These are phyloP conservation scores for Drosophila testacea DNA, from an alignment of 2,888 invertebrate genomes.

Conservation along the genomic window DNA sequence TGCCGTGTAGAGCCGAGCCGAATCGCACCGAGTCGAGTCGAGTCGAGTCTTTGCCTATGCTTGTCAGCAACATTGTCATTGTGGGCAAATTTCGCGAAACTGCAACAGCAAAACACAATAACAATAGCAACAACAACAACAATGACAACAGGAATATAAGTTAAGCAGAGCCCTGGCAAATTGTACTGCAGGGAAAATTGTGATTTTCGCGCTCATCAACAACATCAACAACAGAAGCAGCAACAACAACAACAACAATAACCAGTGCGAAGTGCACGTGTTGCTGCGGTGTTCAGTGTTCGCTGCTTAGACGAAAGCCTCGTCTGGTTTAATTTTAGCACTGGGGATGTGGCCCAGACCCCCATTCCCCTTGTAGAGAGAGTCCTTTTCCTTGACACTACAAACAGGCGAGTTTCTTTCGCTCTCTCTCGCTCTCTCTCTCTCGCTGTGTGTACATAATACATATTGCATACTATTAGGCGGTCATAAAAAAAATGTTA, in stretches of 20 bases:
- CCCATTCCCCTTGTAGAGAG: constrained; percentile 6
- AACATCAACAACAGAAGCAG: constrained; percentile 35
- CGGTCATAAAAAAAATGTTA: constrained; percentile 70
- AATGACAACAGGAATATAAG: constrained; percentile 25
- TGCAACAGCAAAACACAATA: constrained; percentile 49
- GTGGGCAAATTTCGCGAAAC: constrained; percentile 68
- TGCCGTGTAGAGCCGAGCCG: constrained; percentile 4
- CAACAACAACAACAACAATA: constrained; percentile 36
- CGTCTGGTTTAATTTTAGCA: constrained; percentile 79
- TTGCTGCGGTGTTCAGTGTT: constrained; percentile 49
- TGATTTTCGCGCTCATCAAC: constrained; percentile 78
- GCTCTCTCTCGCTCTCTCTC: background rate
- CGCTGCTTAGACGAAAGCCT: constrained; percentile 55
- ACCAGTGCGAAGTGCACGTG: constrained; percentile 58
- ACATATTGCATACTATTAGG: constrained; percentile 76
- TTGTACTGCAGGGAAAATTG: constrained; percentile 80
- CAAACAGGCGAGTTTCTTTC: constrained; percentile 10
- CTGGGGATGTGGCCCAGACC: constrained; percentile 38
- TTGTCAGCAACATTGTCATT: constrained; percentile 65
- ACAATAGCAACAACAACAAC: constrained; percentile 28
- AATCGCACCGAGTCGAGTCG: background rate
- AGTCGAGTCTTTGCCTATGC: constrained; percentile 30
- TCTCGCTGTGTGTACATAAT: constrained; percentile 42
- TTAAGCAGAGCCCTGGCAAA: constrained; percentile 56
- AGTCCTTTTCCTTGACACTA: constrained; percentile 60